phyloP scores from a whole-genome alignment of 2,797 vertebrate species.

The Spea hammondii region DNA sequence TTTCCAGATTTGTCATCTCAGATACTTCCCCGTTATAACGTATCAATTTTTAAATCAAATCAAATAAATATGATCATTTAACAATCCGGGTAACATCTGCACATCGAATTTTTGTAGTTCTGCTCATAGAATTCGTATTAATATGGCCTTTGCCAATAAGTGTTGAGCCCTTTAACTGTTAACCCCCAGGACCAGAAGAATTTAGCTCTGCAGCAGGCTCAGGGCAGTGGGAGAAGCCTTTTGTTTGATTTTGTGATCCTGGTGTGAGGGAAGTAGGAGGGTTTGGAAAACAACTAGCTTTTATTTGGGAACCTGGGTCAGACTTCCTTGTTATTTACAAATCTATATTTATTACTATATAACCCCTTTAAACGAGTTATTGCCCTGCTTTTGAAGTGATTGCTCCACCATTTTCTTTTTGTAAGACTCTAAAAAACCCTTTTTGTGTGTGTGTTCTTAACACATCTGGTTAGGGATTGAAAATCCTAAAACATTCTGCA shows the following conservation, averaged over 20 bases:
- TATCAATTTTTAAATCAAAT: conserved; percentile 29
- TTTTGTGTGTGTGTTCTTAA: too few species aligned
- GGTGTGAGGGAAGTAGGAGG: conserved; percentile 44
- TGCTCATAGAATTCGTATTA: conserved; percentile 25
- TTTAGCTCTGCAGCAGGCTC: conserved; percentile 6
- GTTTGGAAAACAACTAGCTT: conserved; percentile 30
- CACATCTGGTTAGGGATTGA: too few species aligned
- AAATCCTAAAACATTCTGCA: too few species aligned
- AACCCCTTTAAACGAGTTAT: conserved; percentile 4
- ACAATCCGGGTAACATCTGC: background rate
- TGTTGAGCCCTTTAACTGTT: conserved; percentile 10
- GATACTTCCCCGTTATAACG: background rate
- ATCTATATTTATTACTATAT: background rate
- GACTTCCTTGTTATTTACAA: conserved; percentile 19
- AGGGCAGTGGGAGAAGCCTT: conserved; percentile 20
- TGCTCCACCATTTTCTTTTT: too few species aligned
- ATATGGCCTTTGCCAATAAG: background rate
- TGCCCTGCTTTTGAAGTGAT: too few species aligned
- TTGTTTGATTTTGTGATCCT: conserved; percentile 39
- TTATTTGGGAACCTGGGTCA: conserved; percentile 24
- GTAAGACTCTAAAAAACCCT: too few species aligned
- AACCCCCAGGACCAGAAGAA: background rate
- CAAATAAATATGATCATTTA: conserved; percentile 29
- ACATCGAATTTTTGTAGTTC: background rate
- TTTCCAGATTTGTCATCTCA: too few species aligned